Percentiles rank a stretch among this genome's conserved stretches.
phyloP scores from a whole-genome alignment of 1,140 invertebrate species.

The Eueides isabella region DNA sequence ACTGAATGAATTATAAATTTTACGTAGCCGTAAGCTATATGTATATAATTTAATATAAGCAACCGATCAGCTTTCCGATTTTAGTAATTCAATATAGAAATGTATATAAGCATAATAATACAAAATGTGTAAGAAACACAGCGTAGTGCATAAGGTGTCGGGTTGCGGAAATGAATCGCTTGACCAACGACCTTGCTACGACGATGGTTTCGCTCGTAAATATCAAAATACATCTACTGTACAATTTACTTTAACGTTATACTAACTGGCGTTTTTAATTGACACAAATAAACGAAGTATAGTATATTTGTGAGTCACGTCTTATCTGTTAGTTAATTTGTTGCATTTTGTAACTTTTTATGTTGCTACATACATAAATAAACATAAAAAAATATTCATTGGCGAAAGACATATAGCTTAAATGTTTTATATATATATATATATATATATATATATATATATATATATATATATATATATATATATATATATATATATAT shows the following conservation, averaged over 20 bases:
- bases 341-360: neutral
- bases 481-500: no score
- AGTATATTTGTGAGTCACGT: neutral
- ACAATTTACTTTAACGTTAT: conserved; percentile 1
- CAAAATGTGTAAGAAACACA: conserved; percentile 21
- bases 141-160: conserved; percentile 42
- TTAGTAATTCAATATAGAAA: conserved; percentile 7
- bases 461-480: no score
- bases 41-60: neutral
- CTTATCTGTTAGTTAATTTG: neutral
- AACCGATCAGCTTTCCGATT: neutral
- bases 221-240: conserved; percentile 39
- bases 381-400: no score
- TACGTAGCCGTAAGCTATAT: neutral
- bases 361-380: no score
- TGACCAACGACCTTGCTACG: conserved; percentile 58
- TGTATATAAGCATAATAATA: neutral
- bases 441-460: no score
- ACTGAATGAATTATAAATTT: conserved; percentile 1
- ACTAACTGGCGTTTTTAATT: neutral
- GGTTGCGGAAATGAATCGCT: conserved; percentile 64
- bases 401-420: no score
- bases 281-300: neutral
- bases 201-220: conserved; percentile 50
- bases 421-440: no score